Evolutionary conservation across 2,797 vertebrate species (phyloP), one percentile per base, ranked within the genome.

Genomic region (Amblyraja radiata): DNA sequence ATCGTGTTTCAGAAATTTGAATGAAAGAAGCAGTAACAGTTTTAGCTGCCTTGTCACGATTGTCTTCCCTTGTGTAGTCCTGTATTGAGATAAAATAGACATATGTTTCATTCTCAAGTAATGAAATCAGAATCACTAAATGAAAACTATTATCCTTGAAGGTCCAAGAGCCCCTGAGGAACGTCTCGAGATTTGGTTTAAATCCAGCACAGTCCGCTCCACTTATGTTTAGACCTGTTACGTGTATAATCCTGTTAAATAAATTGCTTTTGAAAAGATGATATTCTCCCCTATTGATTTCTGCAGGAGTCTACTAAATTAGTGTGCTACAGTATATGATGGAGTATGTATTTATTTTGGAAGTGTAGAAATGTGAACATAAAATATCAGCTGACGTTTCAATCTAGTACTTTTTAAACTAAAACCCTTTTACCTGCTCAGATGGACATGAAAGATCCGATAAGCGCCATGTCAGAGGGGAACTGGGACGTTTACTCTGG

Each of bases 251-350:
- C 16, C 61, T 36, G 84, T 88, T 68, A 88, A 88, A 68, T 36
- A 88, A 88, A 68, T 88, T 68, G 84, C 32, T 68, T 58, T 88
- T 88, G 84, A 68, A 88, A 88, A 88, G 63, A 63, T 88, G 61
- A 68, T 88, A 88, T 63, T 86, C 83, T 86, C n/a, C n/a, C 54
- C 58, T 86, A 86, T 88, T 88, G 84, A 88, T 88, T 88, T 88
- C 61, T 21, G 8, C 54, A 21, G 58, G 13, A 88, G 84, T 88
- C 63, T 68, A 88, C 61, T 88, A 86, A 65, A 86, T 86, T 88
- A 21, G 61, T 88, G 58, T 63, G 65, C 68, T n/a, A 63, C 63
- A 68, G 63, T 68, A 36, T 21, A 65, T 88, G n/a, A 88, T 88
- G 65, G 61, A 88, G 84, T 36, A 65, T 36, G 16, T 88, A 65